Conservation (phyloP, 2,113 vertebrate species). For the Psammodynastes pulverulentus region DNA sequence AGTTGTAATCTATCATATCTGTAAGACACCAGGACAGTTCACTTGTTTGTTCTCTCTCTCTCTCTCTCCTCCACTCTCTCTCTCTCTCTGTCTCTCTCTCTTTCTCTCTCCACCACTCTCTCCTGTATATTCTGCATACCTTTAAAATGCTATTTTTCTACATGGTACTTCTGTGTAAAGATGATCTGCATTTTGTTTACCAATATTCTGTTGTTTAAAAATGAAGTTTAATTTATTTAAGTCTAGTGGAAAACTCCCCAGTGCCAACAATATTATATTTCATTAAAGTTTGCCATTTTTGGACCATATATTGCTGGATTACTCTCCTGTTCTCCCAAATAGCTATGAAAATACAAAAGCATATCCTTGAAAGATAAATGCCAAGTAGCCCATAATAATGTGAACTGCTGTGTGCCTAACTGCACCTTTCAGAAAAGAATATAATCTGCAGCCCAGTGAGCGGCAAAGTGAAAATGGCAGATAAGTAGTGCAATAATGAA, state of each 20-base stretch:
- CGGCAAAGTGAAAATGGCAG: conserved; percentile 19
- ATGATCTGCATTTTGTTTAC: conserved; percentile 34
- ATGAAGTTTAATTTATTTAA: conserved; percentile 8
- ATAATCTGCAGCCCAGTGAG: background rate
- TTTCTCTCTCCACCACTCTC: too few relatives aligned
- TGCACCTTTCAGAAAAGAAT: background rate
- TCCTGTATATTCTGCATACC: conserved; percentile 1
- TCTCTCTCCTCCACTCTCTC: background rate
- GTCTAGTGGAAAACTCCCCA: background rate
- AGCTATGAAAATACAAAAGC: conserved; percentile 18
- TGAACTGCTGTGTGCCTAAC: background rate
- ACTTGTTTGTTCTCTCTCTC: background rate
- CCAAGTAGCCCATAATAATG: conserved; percentile 4
- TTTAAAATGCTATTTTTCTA: conserved; percentile 10
- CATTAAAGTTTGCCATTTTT: conserved; percentile 4
- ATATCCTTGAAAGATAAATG: background rate
- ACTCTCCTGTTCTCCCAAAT: conserved; percentile 10
- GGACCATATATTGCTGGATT: background rate
- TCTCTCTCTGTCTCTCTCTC: background rate
- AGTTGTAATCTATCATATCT: background rate
- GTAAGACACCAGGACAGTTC: background rate
- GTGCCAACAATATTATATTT: background rate
- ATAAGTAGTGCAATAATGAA: conserved; percentile 31
- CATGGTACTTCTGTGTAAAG: conserved; percentile 21
- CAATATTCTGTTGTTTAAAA: conserved; percentile 11